Evolutionary conservation across 2,113 vertebrate species (phyloP), one percentile per base, ranked within the genome.

Genomic region (Noctilio leporinus): DNA sequence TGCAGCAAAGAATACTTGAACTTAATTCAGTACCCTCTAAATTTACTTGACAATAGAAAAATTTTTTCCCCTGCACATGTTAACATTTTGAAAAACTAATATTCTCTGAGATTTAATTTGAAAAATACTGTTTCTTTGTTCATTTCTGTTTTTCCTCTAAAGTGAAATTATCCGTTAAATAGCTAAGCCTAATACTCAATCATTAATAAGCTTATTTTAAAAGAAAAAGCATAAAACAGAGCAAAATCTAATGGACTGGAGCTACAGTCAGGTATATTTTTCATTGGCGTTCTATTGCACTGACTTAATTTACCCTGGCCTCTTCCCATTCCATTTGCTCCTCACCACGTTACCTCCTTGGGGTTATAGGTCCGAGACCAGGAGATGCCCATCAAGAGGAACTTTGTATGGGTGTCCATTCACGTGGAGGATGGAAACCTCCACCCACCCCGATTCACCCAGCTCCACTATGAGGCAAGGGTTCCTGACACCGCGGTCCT

Each of bases 341-440:
- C 0, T 93, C 38, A 55, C 8, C 11, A 70, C 14, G 17, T 78
- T 22, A 8, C 72, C 47, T 78, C 26, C 6, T 93, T 85, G 93
- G 87, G 70, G 24, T 64, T 80, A 47, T 94, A 99, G 99, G 99
- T 99, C 6, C 98, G 99, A 65, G 99, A 99, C 97, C 99, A 99
- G 96, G 99, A 99, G 97, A 99, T 99, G 24, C 99, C 99, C 24
- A 99, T 99, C 84, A 99, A 99, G 95, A 98, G 99, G 97, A 99
- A 99, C 96, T 99, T 99, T 95, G 99, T 98, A 26, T 99, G 99
- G 93, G 98, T 99, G 83, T 97, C 98, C 83, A 91, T 99, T 91
- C 94, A 97, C 0, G 99, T 99, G 81, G 98, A 99, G 91, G 99
- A 98, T 96, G 98, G 98, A 94, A 99, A 99, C 90, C 98, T 99